A percentile compares a stretch with the other conserved stretches of the same genome.
Evolutionary conservation across 2,888 invertebrate species (phyloP).

Genomic region (Xestia xanthographa): DNA sequence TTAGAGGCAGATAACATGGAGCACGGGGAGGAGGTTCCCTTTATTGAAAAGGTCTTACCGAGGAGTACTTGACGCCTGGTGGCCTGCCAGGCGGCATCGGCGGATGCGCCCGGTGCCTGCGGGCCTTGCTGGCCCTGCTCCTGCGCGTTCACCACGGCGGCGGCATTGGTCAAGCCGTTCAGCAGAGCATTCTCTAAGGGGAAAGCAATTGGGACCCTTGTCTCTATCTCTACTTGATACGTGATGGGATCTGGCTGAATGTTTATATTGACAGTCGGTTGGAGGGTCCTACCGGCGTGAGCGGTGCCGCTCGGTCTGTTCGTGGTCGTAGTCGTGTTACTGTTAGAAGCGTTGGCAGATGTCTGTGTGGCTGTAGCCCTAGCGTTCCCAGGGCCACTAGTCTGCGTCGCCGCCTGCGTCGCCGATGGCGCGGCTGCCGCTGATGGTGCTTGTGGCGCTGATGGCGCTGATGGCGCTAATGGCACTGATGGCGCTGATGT

Average conservation of each 20-base stretch:
- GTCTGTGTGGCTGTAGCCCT: conserved; percentile 46
- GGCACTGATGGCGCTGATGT: background rate
- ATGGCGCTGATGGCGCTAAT: background rate
- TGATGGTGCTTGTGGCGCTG: background rate
- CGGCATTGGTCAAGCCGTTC: conserved; percentile 68
- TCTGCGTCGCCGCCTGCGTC: background rate
- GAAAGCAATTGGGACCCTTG: conserved; percentile 79
- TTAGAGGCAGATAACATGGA: conserved; percentile 29
- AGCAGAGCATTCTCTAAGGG: conserved; percentile 76
- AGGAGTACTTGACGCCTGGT: conserved; percentile 74
- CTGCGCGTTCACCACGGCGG: conserved; percentile 55
- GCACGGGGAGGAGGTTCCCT: conserved; percentile 31
- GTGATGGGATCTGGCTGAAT: conserved; percentile 76
- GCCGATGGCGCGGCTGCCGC: background rate
- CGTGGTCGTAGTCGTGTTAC: conserved; percentile 20
- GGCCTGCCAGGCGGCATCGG: conserved; percentile 53
- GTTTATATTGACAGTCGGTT: conserved; percentile 74
- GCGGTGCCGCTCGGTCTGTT: conserved; percentile 30
- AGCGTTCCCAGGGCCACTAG: conserved; percentile 17
- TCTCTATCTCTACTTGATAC: conserved; percentile 83
- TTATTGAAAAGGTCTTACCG: conserved; percentile 70
- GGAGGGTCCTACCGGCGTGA: conserved; percentile 73
- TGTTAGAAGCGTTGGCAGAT: conserved; percentile 40
- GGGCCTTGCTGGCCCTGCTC: conserved; percentile 50
- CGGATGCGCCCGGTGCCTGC: conserved; percentile 48